Evolutionary conservation across 2,888 invertebrate species (phyloP).

Genomic region (Elgonia sp.): DNA sequence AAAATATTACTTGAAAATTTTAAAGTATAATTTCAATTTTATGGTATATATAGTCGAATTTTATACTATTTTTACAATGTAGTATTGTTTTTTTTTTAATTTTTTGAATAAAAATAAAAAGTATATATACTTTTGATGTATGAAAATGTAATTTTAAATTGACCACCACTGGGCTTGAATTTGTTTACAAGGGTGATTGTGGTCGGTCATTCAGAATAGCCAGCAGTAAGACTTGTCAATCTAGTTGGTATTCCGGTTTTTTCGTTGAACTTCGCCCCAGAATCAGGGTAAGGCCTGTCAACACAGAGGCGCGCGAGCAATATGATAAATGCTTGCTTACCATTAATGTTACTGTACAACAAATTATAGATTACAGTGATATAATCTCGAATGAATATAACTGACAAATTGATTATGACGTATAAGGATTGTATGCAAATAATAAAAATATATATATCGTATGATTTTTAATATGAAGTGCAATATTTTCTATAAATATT

Average conservation of each 20-base stretch:
- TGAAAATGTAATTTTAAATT: constrained; percentile 2
- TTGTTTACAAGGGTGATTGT: constrained; percentile 86
- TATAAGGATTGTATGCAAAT: not conserved
- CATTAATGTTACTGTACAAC: constrained; percentile 86
- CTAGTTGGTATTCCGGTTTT: constrained; percentile 84
- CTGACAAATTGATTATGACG: constrained; percentile 37
- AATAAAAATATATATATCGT: not conserved
- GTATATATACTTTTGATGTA: too few species aligned
- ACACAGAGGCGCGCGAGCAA: constrained; percentile 85
- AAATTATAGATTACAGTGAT: constrained; percentile 85
- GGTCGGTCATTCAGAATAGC: constrained; percentile 82
- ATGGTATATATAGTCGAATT: too few species aligned
- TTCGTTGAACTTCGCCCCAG: constrained; percentile 83
- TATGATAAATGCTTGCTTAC: constrained; percentile 85
- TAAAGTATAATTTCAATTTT: too few species aligned
- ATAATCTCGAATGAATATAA: constrained; percentile 81
- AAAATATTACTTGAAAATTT: too few species aligned
- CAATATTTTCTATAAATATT: too few species aligned
- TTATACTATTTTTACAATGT: too few species aligned
- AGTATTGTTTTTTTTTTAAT: too few species aligned
- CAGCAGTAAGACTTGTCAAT: constrained; percentile 80
- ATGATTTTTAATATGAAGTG: not conserved
- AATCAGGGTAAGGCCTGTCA: constrained; percentile 85
- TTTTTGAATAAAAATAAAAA: not conserved
- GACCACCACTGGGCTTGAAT: constrained; percentile 84